Conservation (phyloP, 30 jellyfish, hydroid and myxozoan genomes). For the Catostylus mosaicus region DNA sequence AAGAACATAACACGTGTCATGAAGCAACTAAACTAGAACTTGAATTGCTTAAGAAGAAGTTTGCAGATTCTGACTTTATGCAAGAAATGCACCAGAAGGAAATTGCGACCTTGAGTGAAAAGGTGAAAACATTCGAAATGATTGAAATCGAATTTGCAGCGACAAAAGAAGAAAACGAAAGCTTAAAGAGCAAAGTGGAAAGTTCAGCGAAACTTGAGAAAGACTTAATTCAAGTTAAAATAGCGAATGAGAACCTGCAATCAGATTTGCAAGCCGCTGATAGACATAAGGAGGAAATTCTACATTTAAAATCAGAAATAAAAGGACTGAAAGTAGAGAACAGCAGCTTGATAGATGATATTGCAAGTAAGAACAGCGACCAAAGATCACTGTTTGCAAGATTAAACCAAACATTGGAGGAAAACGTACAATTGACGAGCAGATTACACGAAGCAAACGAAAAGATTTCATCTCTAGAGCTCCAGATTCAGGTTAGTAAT, state of each 20-base stretch:
- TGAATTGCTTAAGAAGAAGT: neutral
- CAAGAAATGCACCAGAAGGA: neutral
- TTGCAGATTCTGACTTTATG: neutral
- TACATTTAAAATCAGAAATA: constrained; percentile 9
- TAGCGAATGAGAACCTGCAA: neutral
- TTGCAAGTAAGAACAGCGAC: constrained; percentile 27
- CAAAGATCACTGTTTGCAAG: neutral
- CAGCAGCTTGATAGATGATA: constrained; percentile 8
- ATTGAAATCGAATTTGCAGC: neutral
- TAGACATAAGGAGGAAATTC: neutral
- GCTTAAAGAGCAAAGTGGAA: neutral
- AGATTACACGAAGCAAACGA: constrained; percentile 20
- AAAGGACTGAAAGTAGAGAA: constrained; percentile 35
- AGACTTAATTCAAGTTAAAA: neutral
- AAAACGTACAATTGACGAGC: constrained; percentile 21
- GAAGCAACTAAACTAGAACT: neutral
- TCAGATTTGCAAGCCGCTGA: neutral
- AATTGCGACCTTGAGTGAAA: neutral
- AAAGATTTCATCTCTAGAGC: constrained; percentile 28
- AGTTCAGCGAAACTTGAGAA: neutral
- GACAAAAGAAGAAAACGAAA: neutral
- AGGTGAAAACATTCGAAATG: neutral
- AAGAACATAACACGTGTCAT: neutral
- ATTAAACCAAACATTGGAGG: constrained; percentile 25
- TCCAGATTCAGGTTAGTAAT: constrained; percentile 31